Conservation (phyloP, 2,113 vertebrate genomes). For the Myrmophylax atrothorax region DNA sequence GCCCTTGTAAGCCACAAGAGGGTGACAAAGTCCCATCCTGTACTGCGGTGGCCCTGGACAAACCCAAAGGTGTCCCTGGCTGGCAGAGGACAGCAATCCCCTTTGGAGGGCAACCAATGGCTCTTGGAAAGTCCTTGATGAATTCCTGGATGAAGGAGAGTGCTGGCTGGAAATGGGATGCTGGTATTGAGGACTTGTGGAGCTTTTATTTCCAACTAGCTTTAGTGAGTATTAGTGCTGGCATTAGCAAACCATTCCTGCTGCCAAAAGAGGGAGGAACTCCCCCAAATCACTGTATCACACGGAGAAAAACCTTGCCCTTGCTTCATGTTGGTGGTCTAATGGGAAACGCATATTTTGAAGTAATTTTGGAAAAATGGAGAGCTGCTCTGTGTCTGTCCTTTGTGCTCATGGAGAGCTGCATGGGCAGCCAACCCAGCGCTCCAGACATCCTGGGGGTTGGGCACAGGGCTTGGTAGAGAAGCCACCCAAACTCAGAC, state of each 20-base stretch:
- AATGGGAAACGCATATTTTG: background rate
- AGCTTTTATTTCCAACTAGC: background rate
- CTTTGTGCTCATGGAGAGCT: background rate
- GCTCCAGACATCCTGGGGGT: background rate
- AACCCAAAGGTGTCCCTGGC: background rate
- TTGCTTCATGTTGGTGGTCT: background rate
- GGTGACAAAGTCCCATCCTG: slow-evolving; percentile 63
- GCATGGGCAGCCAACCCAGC: fast-evolving
- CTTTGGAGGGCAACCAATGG: background rate
- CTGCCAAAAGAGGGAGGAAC: background rate
- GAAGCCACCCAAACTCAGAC: background rate
- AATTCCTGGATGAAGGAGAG: background rate
- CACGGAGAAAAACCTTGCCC: background rate
- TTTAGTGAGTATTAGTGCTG: background rate
- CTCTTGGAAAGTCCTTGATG: background rate
- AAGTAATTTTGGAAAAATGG: background rate
- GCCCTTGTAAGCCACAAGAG: slow-evolving; percentile 49
- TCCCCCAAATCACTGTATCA: background rate
- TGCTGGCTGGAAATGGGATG: background rate
- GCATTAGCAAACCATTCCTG: background rate
- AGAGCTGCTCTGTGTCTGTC: background rate
- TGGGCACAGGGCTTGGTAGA: background rate
- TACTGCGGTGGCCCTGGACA: slow-evolving; percentile 18
- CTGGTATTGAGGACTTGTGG: background rate
- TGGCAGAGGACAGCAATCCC: background rate